phyloP scores from a whole-genome alignment of 2,797 vertebrate species.

The Podargus strigoides region DNA sequence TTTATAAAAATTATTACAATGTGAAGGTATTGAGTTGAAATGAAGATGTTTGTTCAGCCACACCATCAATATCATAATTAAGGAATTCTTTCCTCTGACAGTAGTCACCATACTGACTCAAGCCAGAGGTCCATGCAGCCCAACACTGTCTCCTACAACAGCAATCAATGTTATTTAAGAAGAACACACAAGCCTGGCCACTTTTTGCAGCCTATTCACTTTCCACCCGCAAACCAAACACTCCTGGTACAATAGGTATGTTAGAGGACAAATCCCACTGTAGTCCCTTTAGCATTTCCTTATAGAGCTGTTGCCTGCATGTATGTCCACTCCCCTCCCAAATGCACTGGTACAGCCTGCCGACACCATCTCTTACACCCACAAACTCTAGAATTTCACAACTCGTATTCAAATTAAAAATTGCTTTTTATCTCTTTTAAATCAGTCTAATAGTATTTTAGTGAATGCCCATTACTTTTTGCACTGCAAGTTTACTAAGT shows the following conservation, averaged over 20 bases:
- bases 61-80: neutral
- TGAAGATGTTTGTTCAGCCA: neutral
- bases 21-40: neutral
- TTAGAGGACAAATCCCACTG: neutral
- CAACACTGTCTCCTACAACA: neutral
- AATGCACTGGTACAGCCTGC: neutral
- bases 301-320: accelerated
- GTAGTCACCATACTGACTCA: neutral
- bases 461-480: neutral
- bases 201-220: neutral
- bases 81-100: neutral
- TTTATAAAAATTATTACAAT: neutral
- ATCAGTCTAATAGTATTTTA: neutral
- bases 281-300: neutral
- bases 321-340: neutral
- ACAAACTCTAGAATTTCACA: neutral
- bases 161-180: neutral
- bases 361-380: neutral
- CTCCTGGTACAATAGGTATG: neutral
- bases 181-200: neutral
- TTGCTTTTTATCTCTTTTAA: neutral
- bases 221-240: neutral
- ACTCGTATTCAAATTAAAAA: neutral
- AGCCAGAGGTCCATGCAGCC: neutral
- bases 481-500: neutral